Evolutionary conservation across 2,888 invertebrate species (phyloP), one percentile per base, ranked within the genome.

Genomic region (Ellobium chinense): DNA sequence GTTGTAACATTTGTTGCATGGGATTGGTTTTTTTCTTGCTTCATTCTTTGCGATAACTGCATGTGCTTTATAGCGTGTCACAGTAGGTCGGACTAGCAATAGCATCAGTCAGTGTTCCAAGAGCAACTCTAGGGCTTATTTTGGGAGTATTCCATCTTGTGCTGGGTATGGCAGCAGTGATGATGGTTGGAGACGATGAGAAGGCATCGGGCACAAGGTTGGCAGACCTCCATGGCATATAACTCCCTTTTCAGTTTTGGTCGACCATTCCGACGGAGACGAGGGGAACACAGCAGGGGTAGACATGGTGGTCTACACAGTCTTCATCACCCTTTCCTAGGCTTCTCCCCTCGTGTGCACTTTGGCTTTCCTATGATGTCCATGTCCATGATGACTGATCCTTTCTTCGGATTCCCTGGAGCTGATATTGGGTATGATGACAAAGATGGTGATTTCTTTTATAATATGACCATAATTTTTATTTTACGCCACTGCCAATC

Each of bases 281-380:
- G 83, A n/a, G 78, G 78, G 12, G 83, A 83, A 29, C 69, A 78
- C 62, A 68, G 65, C 63, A 65, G 78, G 29, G 77, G 81, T 37
- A 68, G 82, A 74, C 68, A 69, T 31, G 75, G 79, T 18, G 66
- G 80, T 14, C n/a, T 81, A 37, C 63, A 63, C 68, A 66, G 56
- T 39, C 29, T 27, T 60, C 81, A 72, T 56, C 78, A 60, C 37
- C 65, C 77, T 54, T 54, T 78, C 74, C 73, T 72, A 36, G 66
- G 54, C 60, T 60, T 68, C 75, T 46, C 70, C 34, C 73, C 83
- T 21, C 73, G 83, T 24, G 65, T 81, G 58, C 80, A 80, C 78
- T 39, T 83, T 77, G 80, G 80, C 68, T 80, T 80, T 74, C 80
- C 80, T 31, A 80, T 80, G 80, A 79, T 79, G 79, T 66, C 79